Percentiles rank a stretch among this genome's conserved stretches.
These are phyloP conservation scores for Nysson spinosus DNA, from an alignment of 2,888 invertebrate species.

Conservation along the genomic window DNA sequence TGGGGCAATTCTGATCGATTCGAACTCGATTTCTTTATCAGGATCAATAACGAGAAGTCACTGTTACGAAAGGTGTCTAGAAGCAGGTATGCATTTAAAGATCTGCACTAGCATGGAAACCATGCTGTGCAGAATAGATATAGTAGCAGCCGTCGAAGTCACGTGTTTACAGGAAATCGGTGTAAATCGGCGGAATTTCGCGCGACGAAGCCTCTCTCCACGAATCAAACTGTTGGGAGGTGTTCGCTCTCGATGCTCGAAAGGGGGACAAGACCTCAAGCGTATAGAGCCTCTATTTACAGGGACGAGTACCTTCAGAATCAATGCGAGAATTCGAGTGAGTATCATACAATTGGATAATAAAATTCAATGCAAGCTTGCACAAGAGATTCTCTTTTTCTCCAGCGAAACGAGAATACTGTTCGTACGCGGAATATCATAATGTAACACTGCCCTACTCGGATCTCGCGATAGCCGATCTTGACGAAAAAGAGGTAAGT, in stretches of 20 bases:
- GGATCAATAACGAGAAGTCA: slow-evolving; percentile 82
- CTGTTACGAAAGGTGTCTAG: slow-evolving; percentile 80
- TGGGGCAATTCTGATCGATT: slow-evolving; percentile 86
- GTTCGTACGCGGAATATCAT: slow-evolving; percentile 87
- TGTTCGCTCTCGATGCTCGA: slow-evolving; percentile 87
- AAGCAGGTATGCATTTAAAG: slow-evolving; percentile 55
- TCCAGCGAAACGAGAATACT: slow-evolving; percentile 80
- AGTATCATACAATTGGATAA: too few species aligned
- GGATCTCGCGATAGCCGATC: slow-evolving; percentile 77
- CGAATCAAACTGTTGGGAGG: slow-evolving; percentile 78
- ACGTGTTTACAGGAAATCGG: slow-evolving; percentile 45
- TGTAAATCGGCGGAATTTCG: slow-evolving; percentile 72
- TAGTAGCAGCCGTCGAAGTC: too few species aligned
- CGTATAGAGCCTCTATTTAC: slow-evolving; percentile 86
- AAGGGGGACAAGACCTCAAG: slow-evolving; percentile 86
- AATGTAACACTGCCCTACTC: slow-evolving; percentile 84
- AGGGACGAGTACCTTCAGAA: slow-evolving; percentile 91
- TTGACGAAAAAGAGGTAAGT: slow-evolving; percentile 63
- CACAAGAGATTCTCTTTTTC: neutral
- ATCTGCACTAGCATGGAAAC: too few species aligned
- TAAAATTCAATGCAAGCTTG: too few species aligned
- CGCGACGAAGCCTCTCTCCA: slow-evolving; percentile 71
- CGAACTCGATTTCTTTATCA: slow-evolving; percentile 81
- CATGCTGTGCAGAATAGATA: too few species aligned
- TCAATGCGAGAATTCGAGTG: slow-evolving; percentile 85